A percentile compares a stretch with the other conserved stretches of the same genome.
phyloP scores from a whole-genome alignment of 2,888 invertebrate genomes.

The Miltochrista miniata region DNA sequence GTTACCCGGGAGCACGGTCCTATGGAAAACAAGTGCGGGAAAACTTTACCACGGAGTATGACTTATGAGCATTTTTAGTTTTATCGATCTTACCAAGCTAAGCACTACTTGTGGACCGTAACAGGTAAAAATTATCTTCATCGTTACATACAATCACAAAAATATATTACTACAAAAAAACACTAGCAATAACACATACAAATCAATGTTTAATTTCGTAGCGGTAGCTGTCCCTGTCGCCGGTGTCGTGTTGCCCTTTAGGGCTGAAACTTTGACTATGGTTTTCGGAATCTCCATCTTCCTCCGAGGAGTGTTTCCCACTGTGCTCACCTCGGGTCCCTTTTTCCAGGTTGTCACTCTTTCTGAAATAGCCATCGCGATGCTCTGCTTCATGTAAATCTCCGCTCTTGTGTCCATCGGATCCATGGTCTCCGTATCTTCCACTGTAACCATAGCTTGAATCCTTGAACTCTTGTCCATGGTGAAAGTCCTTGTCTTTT shows the following conservation, averaged over 20 bases:
- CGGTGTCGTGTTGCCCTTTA: constrained; percentile 50
- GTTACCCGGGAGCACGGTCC: no score
- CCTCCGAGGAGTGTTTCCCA: constrained; percentile 76
- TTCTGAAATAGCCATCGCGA: constrained; percentile 72
- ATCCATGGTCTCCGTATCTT: constrained; percentile 76
- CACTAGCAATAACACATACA: constrained; percentile 54
- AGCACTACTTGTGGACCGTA: no score
- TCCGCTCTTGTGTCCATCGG: constrained; percentile 79
- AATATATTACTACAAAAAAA: constrained; percentile 56
- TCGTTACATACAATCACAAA: constrained; percentile 67
- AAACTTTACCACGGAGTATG: no score
- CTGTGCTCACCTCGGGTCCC: constrained; percentile 70
- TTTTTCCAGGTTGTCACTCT: constrained; percentile 78
- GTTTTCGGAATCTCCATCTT: constrained; percentile 75
- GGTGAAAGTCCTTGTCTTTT: constrained; percentile 88
- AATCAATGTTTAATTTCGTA: constrained; percentile 68
- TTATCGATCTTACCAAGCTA: no score
- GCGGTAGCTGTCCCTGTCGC: constrained; percentile 76
- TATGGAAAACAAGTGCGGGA: no score
- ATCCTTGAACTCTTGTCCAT: constrained; percentile 84
- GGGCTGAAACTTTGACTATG: constrained; percentile 76
- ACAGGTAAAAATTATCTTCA: no score
- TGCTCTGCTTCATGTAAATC: constrained; percentile 79
- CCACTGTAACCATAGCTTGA: constrained; percentile 83
- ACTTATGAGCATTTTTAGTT: no score